These are phyloP conservation scores for Carpatolechia fugitivella DNA, from an alignment of 2,888 invertebrate genomes.

Conservation along the genomic window DNA sequence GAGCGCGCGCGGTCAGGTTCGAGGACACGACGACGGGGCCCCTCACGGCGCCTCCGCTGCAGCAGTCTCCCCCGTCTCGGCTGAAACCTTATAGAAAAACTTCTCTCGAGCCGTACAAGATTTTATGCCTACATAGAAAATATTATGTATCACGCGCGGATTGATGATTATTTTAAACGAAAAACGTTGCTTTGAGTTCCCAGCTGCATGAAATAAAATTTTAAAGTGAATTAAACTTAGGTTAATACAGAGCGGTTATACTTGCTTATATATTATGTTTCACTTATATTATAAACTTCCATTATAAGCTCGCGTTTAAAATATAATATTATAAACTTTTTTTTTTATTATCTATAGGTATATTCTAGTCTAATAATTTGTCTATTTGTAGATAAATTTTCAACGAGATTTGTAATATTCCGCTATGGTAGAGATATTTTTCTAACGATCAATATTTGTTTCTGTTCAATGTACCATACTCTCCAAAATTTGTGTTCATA, in stretches of 20 bases:
- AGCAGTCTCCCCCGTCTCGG: conserved; percentile 24
- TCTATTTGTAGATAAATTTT: no score
- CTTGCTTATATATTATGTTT: no score
- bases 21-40: conserved; percentile 65
- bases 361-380: no score
- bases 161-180: neutral
- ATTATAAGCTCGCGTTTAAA: no score
- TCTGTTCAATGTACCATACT: no score
- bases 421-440: no score
- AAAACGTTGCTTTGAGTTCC: neutral
- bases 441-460: no score
- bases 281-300: no score
- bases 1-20: conserved; percentile 77
- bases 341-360: no score
- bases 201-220: neutral
- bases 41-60: conserved; percentile 61
- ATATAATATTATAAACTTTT: no score
- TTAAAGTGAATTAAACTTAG: neutral
- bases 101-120: neutral
- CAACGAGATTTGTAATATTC: no score
- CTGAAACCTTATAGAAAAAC: conserved; percentile 12
- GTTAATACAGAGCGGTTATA: no score
- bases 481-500: conserved; percentile 23
- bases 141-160: neutral
- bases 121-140: conserved; percentile 1